Percentiles rank a stretch among this genome's conserved stretches.
Conservation (phyloP, 2,888 invertebrate genomes). For the Mythimna vitellina region DNA sequence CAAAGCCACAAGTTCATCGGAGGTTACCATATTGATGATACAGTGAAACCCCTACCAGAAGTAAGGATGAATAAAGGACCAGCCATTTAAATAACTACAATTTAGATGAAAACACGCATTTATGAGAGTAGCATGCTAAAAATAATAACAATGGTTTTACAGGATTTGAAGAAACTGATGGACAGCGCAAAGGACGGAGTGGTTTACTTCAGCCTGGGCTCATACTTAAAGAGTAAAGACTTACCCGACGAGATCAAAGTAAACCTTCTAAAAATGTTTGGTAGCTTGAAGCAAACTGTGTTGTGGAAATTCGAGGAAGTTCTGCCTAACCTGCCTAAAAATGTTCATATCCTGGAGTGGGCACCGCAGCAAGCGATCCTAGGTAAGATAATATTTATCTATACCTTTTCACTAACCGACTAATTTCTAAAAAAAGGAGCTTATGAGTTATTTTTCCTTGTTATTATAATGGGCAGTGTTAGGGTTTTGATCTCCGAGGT, state of each 20-base stretch:
- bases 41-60: constrained; percentile 74
- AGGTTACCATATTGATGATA: constrained; percentile 78
- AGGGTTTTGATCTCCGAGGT: too few species aligned
- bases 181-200: constrained; percentile 83
- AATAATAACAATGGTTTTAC: constrained; percentile 14
- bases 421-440: too few species aligned
- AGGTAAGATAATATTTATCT: constrained; percentile 32
- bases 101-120: too few species aligned
- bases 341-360: constrained; percentile 84
- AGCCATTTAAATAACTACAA: neutral
- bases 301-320: constrained; percentile 86
- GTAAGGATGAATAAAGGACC: constrained; percentile 52
- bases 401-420: too few species aligned
- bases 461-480: neutral
- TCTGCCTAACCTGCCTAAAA: constrained; percentile 75
- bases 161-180: constrained; percentile 82
- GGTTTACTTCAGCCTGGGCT: constrained; percentile 88
- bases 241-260: constrained; percentile 76
- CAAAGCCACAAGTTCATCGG: constrained; percentile 76
- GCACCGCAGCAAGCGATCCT: constrained; percentile 77
- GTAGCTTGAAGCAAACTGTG: constrained; percentile 83
- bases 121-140: neutral
- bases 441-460: too few species aligned
- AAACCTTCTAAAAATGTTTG: constrained; percentile 78
- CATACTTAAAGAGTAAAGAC: constrained; percentile 77